Base-by-base conservation (phyloP, 1,140 invertebrate genomes). In the Pogonus chalceus region DNA sequence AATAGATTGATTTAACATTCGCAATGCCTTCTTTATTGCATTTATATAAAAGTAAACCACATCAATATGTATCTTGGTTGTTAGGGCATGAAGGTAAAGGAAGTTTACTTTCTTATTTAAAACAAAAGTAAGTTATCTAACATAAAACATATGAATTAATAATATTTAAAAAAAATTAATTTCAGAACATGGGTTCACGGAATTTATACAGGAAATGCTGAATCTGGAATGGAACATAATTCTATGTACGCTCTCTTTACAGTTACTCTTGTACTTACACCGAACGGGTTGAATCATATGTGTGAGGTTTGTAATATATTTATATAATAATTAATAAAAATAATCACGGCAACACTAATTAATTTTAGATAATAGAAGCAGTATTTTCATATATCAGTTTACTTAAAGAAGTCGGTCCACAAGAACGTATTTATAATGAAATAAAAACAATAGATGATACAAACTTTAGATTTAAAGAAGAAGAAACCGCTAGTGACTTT, bases 61-160 rank as follows among this genome's bases (percentile, higher is more conserved):
- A 87, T 55, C 75, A 86, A 46, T 92, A 93, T 61, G 65, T 96
- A 0, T 83, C 85, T 0, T 89, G 84, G 70, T 68, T 96, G 2
- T 71, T 96, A 2, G 92, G 90, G 0, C 87, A 96, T 67, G 91
- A 96, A 72, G 92, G 92, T 1, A 80, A 83, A 60, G 91, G 90
- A 20, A 92, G 89, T 60, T 69, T 96, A 10, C 78, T 92, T 1
- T 87, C 87, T 31, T 90, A 88, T 64, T 72, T 96, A 23, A 81
- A 87, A 54, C 80, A 83, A 49, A 87, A 85, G 75, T 80, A 66
- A 69, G 76, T 72, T 43, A 9, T 9, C 37, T 43, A 18, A 43
- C 9, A 43, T 43, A 4, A 10, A n/a, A 4, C 18, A 10, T 18
- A 43, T 43, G 26, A 31, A 31, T 7, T 31, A 7, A 31, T 14